A percentile compares a stretch with the other conserved stretches of the same genome.
Evolutionary conservation across 2,113 vertebrate genomes (phyloP).

Genomic region (Bostrychus sinensis): DNA sequence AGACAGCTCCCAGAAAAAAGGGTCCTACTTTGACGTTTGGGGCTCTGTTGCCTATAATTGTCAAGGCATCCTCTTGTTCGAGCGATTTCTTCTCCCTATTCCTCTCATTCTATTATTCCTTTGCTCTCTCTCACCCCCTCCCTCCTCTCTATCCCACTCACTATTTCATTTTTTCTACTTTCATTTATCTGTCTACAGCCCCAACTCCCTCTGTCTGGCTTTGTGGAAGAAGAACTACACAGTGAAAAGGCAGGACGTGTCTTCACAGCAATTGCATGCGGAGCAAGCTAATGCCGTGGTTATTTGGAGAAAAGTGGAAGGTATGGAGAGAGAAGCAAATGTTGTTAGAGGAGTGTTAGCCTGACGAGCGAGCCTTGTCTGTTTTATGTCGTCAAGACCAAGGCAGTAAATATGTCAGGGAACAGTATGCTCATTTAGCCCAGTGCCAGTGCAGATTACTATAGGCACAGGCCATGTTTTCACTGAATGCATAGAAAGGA

Average conservation of each 20-base stretch:
- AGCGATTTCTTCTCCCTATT: constrained; percentile 47
- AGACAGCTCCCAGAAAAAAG: constrained; percentile 69
- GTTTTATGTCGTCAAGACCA: constrained; percentile 39
- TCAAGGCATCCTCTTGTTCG: constrained; percentile 66
- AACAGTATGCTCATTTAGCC: constrained; percentile 27
- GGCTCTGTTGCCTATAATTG: constrained; percentile 68
- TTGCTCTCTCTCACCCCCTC: neutral
- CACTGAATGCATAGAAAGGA: constrained; percentile 13
- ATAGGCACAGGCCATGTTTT: constrained; percentile 39
- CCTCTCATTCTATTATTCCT: constrained; percentile 49
- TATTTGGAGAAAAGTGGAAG: constrained; percentile 43
- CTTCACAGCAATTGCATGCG: constrained; percentile 35
- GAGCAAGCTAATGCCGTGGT: constrained; percentile 19
- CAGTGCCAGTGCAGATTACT: constrained; percentile 38
- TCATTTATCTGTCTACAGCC: constrained; percentile 34
- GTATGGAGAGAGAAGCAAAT: constrained; percentile 45
- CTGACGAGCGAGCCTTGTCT: constrained; percentile 37
- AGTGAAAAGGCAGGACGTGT: constrained; percentile 21
- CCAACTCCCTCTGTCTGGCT: constrained; percentile 11
- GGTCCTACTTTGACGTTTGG: constrained; percentile 62
- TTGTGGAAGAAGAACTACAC: constrained; percentile 9
- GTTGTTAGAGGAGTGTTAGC: constrained; percentile 47
- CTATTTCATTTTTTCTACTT: constrained; percentile 37
- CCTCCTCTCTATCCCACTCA: constrained; percentile 14
- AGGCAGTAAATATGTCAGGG: constrained; percentile 16